Evolutionary conservation across 2,797 vertebrate species (phyloP).

Genomic region (Sebastes hopkinsi): DNA sequence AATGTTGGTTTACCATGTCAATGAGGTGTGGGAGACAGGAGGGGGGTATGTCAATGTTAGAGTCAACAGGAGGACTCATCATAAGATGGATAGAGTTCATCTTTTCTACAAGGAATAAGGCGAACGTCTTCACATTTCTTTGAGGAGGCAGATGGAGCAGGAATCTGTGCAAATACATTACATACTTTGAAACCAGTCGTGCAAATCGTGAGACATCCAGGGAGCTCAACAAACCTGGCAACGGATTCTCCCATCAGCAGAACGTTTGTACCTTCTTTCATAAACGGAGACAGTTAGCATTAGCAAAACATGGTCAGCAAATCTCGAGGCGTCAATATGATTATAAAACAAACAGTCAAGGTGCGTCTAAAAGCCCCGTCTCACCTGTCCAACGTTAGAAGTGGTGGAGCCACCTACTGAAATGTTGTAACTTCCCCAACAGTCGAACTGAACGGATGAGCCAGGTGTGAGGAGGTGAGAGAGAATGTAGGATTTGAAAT

Average conservation of each 20-base stretch:
- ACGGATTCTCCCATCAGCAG: not conserved
- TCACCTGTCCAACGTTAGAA: too few species aligned
- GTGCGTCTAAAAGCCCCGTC: not conserved
- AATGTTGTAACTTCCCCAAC: not conserved
- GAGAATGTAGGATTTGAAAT: too few species aligned
- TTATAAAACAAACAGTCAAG: not conserved
- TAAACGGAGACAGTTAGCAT: not conserved
- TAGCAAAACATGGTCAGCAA: not conserved
- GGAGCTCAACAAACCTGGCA: not conserved
- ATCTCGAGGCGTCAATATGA: not conserved
- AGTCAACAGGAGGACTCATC: constrained; percentile 3
- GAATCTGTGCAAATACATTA: not conserved
- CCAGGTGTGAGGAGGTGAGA: too few species aligned
- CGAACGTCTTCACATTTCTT: not conserved
- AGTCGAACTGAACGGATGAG: too few species aligned
- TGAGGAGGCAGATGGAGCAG: not conserved
- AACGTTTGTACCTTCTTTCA: not conserved
- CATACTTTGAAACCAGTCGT: not conserved
- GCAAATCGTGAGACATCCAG: not conserved
- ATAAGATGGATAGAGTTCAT: not conserved
- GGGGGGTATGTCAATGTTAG: not conserved
- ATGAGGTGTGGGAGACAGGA: not conserved
- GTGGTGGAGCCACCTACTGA: not conserved
- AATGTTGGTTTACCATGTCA: not conserved
- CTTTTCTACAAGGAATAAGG: not conserved